Evolutionary conservation across 1,140 invertebrate species (phyloP), one percentile per base, ranked within the genome.

Genomic region (Lycorma delicatula): DNA sequence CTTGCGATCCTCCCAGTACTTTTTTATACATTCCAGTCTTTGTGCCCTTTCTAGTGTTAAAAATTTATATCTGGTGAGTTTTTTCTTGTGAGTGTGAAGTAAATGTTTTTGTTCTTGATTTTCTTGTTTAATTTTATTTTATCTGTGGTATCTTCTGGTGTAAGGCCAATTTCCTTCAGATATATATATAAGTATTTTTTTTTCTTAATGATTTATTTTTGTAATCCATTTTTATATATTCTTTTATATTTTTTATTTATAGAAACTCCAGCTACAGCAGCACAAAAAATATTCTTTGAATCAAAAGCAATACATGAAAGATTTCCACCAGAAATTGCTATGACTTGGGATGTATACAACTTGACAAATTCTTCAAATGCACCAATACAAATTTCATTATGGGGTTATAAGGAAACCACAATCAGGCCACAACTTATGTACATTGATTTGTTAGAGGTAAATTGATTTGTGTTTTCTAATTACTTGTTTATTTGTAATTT

Each of bases 231-330:
- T 38, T 38, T n/a, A 20, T 46, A 26, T 47, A 3, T 31, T 9
- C 18, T 55, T 31, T 26, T 25, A 16, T 3, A 55, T 41, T 4
- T n/a, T 16, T 16, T 16, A 29, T 51, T 65, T 70, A 12, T 67
- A 89, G 91, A 94, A 79, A 90, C 90, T 1, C 89, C 91, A 0
- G 85, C 86, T 0, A 86, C 83, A 0, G 88, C 91, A 3, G 81
- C 85, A 0, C 87, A 92, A 70, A 85, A 83, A 65, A 91, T 94
- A 48, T 88, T 83, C 72, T 92, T 93, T 67, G 75, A 81, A 38
- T 84, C 81, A 38, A 80, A 84, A 62, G 75, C 79, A 22, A 77
- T 90, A 6, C 84, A 91, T 62, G 76, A 88, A 64, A 79, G 78
- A 29, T 75, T 81, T 62, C 89, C 90, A 0, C 71, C 75, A 0